Conservation (phyloP, 1,140 invertebrate genomes). For the Argopecten irradians region DNA sequence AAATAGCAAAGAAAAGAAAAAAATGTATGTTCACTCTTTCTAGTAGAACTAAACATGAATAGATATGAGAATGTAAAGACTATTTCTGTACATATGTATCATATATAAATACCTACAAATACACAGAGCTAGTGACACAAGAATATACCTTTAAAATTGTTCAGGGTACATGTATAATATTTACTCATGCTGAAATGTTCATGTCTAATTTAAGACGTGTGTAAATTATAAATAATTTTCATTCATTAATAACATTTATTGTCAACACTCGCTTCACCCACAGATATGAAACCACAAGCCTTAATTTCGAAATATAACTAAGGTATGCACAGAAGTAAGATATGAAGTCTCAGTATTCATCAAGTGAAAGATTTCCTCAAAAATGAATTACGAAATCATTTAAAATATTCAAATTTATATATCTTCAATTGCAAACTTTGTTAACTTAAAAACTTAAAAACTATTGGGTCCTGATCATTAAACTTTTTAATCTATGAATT, state of each 20-base stretch:
- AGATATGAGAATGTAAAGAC: not conserved
- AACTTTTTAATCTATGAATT: too few species aligned
- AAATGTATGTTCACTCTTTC: not conserved
- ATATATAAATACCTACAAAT: constrained; percentile 23
- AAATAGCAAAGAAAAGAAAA: not conserved
- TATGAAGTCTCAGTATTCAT: not conserved
- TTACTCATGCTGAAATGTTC: not conserved
- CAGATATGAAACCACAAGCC: not conserved
- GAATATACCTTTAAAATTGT: not conserved
- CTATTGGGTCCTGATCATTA: too few species aligned
- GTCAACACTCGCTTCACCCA: not conserved
- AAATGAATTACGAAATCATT: not conserved
- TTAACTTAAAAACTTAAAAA: too few species aligned
- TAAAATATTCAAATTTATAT: too few species aligned
- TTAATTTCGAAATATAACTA: too few species aligned
- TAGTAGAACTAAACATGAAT: not conserved
- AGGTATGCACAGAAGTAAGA: not conserved
- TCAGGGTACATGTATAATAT: constrained; percentile 21
- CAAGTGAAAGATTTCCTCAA: not conserved
- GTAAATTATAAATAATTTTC: not conserved
- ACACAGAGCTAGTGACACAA: constrained; percentile 10
- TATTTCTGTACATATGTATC: not conserved
- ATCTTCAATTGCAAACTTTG: too few species aligned
- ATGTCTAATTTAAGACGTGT: not conserved
- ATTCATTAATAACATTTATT: not conserved